Conservation (phyloP, 2,888 invertebrate genomes). For the Koerneria pararmatus region DNA sequence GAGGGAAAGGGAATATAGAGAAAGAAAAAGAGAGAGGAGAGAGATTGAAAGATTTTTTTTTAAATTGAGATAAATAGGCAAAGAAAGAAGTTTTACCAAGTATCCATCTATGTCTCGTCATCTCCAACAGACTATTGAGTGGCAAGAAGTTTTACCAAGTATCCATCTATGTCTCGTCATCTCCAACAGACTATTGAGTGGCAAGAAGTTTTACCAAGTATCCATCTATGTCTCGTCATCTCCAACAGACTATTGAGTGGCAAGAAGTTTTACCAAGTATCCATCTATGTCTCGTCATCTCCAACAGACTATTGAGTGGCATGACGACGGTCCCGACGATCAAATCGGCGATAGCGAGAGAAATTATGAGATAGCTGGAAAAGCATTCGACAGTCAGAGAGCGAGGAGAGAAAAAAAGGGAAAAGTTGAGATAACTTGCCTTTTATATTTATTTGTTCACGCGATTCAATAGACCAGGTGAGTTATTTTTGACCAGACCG, state of each 20-base stretch:
- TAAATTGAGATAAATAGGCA: no score
- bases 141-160: no score
- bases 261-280: slow-evolving; percentile 71
- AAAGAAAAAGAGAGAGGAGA: no score
- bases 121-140: no score
- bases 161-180: slow-evolving; percentile 56
- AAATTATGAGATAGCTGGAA: slow-evolving; percentile 81
- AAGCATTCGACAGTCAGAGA: not conserved
- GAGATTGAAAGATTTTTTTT: no score
- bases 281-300: slow-evolving; percentile 57
- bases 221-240: slow-evolving; percentile 55
- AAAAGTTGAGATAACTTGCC: not conserved
- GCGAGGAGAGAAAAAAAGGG: not conserved
- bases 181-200: slow-evolving; percentile 67
- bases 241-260: slow-evolving; percentile 69
- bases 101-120: no score
- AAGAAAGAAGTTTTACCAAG: no score
- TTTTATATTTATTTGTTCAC: no score
- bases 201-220: slow-evolving; percentile 76
- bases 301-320: slow-evolving; percentile 72
- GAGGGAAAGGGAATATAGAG: no score
- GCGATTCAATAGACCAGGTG: no score
- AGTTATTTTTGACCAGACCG: no score
- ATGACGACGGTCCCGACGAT: slow-evolving; percentile 92
- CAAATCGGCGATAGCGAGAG: slow-evolving; percentile 91